These are phyloP conservation scores for Halictus rubicundus DNA, from an alignment of 1,140 invertebrate species.

Conservation along the genomic window DNA sequence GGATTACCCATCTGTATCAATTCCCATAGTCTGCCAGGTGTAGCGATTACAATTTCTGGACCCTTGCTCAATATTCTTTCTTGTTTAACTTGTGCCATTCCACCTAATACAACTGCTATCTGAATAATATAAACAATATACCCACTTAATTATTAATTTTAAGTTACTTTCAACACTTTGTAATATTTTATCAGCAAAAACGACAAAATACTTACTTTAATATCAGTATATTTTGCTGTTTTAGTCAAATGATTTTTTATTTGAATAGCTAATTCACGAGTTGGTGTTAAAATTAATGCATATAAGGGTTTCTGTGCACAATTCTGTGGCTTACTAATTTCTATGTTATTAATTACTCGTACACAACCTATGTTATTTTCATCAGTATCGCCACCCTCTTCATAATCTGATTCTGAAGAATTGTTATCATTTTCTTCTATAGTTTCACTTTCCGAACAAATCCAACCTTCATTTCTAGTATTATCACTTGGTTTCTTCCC, in stretches of 20 bases:
- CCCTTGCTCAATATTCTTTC: conserved; percentile 89
- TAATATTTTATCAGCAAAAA: background rate
- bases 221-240: conserved; percentile 90
- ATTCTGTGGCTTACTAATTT: conserved; percentile 68
- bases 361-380: conserved; percentile 82
- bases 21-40: conserved; percentile 97
- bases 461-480: conserved; percentile 76
- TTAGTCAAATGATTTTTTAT: conserved; percentile 92
- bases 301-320: conserved; percentile 83
- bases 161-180: background rate
- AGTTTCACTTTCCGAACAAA: conserved; percentile 66
- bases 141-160: conserved; percentile 23
- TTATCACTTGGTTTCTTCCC: conserved; percentile 29
- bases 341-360: conserved; percentile 83
- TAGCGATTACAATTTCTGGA: conserved; percentile 97
- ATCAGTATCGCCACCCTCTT: conserved; percentile 71
- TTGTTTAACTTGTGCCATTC: conserved; percentile 95
- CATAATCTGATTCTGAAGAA: conserved; percentile 67
- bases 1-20: conserved; percentile 89
- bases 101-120: conserved; percentile 92
- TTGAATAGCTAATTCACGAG: conserved; percentile 96
- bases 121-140: conserved; percentile 53
- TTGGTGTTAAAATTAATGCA: conserved; percentile 95
- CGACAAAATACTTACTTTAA: conserved; percentile 79
- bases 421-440: conserved; percentile 59